phyloP scores from a whole-genome alignment of 2,888 invertebrate genomes.

The Papilio gigon region DNA sequence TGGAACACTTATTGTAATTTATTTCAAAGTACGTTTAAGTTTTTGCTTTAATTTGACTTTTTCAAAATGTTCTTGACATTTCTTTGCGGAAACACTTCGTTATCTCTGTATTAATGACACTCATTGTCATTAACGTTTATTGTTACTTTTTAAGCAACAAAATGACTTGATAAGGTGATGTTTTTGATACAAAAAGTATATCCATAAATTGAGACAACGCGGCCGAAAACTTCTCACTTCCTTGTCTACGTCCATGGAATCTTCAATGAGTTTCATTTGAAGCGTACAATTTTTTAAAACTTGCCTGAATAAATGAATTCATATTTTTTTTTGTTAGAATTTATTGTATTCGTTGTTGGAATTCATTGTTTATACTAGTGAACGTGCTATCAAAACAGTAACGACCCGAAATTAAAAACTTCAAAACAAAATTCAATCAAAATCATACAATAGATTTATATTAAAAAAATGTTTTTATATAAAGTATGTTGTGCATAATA shows the following conservation, averaged over 20 bases:
- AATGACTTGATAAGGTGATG: slow-evolving; percentile 15
- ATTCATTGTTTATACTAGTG: not conserved
- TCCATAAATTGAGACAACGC: slow-evolving; percentile 29
- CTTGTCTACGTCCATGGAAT: slow-evolving; percentile 34
- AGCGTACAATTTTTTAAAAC: slow-evolving; percentile 29
- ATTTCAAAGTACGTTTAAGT: slow-evolving; percentile 58
- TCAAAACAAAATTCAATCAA: too few relatives aligned
- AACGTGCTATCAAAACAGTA: too few relatives aligned
- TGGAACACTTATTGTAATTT: slow-evolving; percentile 75
- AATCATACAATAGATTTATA: too few relatives aligned
- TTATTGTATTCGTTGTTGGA: slow-evolving; percentile 28
- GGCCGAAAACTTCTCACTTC: slow-evolving; percentile 38
- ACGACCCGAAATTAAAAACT: too few relatives aligned
- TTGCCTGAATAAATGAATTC: slow-evolving; percentile 31
- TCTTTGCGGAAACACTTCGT: slow-evolving; percentile 50
- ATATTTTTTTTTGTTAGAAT: slow-evolving; percentile 18
- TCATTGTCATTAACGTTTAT: slow-evolving; percentile 21
- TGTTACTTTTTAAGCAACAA: slow-evolving; percentile 17
- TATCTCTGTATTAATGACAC: slow-evolving; percentile 48
- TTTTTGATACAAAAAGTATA: slow-evolving; percentile 27
- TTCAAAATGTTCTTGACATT: slow-evolving; percentile 49
- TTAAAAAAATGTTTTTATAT: not conserved
- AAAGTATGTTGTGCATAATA: too few relatives aligned
- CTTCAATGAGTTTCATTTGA: slow-evolving; percentile 39
- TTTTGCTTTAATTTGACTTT: slow-evolving; percentile 46